Evolutionary conservation across 2,113 vertebrate species (phyloP), one percentile per base, ranked within the genome.

Genomic region (Oreocharis arfaki): DNA sequence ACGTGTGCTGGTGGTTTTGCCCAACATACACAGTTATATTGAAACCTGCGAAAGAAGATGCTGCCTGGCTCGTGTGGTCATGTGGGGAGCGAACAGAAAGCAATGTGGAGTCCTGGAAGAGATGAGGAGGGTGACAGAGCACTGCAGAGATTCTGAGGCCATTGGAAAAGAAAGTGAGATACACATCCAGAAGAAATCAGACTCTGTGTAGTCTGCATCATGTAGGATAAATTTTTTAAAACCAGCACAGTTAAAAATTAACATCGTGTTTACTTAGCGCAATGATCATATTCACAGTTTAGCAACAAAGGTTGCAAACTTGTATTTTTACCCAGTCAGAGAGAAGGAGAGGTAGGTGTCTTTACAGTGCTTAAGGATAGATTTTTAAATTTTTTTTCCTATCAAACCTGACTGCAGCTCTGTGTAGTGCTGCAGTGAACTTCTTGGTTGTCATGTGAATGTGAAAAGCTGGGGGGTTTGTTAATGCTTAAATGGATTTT

Each of bases 81-180:
- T 11, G 19, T 37, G 26, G 11, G 32, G 26, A n/a, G 35, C 57
- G 22, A 81, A 60, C 18, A 16, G 60, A 68, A 79, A 83, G 47
- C 41, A 65, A 7, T 0, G 5, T 42, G 27, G 9, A 37, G 33
- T 73, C 49, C n/a, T 0, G 0, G 53, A 83, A 56, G 70, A 83
- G 56, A 28, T 1, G 5, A 53, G 41, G 28, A 65, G 13, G 12
- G 30, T 82, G 44, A 37, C 35, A 41, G 63, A 88, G 32, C 50
- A 22, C 24, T 18, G 11, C 26, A 20, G 46, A 16, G 32, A 11
- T 89, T 80, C 55, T 57, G 46, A 73, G 30, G 35, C 37, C 11
- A 0, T 6, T 80, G 55, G n/a, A 32, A 81, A 77, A 86, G 61
- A 76, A 71, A 75, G 33, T 1, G 5, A 80, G 32, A 18, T 47